phyloP scores from a whole-genome alignment of 2,113 vertebrate species.

The Trogon melanurus region DNA sequence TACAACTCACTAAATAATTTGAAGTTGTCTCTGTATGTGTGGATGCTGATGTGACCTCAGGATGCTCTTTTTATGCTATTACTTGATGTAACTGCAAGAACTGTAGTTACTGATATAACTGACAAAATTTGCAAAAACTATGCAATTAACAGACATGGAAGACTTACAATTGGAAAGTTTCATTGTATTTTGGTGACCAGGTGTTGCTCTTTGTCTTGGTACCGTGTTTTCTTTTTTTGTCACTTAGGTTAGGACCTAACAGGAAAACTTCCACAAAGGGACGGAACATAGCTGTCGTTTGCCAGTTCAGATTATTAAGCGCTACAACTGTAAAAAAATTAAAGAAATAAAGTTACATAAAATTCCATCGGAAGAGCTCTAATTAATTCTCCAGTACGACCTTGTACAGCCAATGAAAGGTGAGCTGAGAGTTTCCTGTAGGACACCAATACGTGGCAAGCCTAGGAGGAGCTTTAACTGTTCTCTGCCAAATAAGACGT shows the following conservation, averaged over 20 bases:
- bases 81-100: neutral
- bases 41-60: neutral
- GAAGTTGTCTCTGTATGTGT: neutral
- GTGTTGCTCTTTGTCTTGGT: slow-evolving; percentile 99
- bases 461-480: neutral
- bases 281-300: slow-evolving; percentile 95
- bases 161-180: slow-evolving; percentile 99
- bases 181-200: slow-evolving; percentile 98
- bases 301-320: slow-evolving; percentile 93
- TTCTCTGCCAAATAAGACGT: neutral
- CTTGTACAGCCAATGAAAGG: neutral
- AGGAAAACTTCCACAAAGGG: slow-evolving; percentile 95
- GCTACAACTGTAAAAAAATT: slow-evolving; percentile 82
- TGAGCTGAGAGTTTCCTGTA: neutral
- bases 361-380: neutral
- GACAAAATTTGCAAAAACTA: neutral
- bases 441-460: neutral
- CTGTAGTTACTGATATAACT: too few relatives aligned
- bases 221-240: slow-evolving; percentile 95
- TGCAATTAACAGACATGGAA: neutral
- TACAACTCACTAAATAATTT: neutral
- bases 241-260: slow-evolving; percentile 90
- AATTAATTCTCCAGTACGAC: neutral
- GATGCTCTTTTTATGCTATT: neutral
- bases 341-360: neutral